Base-by-base conservation (phyloP, 2,113 vertebrate species). In the Australoheros scitulus region DNA sequence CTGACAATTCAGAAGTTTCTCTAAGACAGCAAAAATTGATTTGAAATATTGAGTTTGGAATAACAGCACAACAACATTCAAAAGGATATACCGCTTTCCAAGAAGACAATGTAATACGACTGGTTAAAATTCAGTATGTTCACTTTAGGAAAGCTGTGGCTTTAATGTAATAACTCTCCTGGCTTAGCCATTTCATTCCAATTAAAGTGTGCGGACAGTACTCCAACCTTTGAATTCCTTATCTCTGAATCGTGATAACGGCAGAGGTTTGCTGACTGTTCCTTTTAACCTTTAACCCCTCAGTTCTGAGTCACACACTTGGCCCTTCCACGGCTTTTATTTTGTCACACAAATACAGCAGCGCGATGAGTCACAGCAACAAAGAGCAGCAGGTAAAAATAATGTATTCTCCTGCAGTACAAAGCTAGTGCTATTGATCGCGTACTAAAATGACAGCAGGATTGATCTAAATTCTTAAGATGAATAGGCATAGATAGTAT, bases 161-260 rank as follows among this genome's bases (percentile, higher is more conserved):
- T 63, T 29, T 74, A 79, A 68, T 22, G 52, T 32, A 52, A 75
- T 72, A 61, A 74, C 14, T 59, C 56, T 15, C 50, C 64, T 56
- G 55, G 55, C 72, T 60, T 68, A 6, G 18, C 32, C 4, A 11
- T 63, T 64, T 74, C 24, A 43, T 34, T 61, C 36, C 6, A 34
- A 63, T 78, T 26, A 76, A 20, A 60, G 52, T 29, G 52, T 11
- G 24, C n/a, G 79, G 41, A 76, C 47, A 79, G 22, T 3, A 61
- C 47, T 50, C 57, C 79, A 86, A 88, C 88, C 86, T 90, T 83
- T 80, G 80, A 47, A 61, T 80, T 17, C 63, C 87, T 87, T 91
- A 90, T 90, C 88, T 70, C 36, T 70, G 55, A 57, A 80, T 82
- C 7, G 0, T 47, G 83, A 91, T 87, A 76, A 82, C 76, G 59